Conservation (phyloP, 2,113 vertebrate genomes). For the Copsychus sechellarum region DNA sequence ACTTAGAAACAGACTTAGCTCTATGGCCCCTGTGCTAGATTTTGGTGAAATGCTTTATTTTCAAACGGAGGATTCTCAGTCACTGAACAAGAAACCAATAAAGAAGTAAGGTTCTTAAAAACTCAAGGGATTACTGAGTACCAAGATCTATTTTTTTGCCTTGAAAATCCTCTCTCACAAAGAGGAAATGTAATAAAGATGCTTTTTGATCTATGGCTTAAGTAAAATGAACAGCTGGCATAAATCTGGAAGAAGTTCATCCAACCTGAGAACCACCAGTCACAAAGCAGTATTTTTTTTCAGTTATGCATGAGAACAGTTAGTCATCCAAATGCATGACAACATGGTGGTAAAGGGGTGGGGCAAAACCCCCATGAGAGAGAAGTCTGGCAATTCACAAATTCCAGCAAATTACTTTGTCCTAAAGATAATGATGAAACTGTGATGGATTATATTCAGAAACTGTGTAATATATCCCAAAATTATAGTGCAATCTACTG, state of each 20-base stretch:
- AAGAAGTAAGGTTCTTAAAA: not conserved
- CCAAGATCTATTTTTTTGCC: not conserved
- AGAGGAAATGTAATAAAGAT: not conserved
- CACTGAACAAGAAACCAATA: not conserved
- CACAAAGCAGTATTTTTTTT: not conserved
- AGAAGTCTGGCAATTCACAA: not conserved
- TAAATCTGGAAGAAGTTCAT: not conserved
- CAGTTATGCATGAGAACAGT: not conserved
- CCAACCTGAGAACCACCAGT: not conserved
- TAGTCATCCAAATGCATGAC: not conserved
- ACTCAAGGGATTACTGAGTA: not conserved
- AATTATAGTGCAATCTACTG: slow-evolving; percentile 12
- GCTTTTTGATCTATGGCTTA: not conserved
- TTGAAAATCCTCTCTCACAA: not conserved
- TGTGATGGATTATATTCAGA: not conserved
- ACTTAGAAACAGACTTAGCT: not conserved
- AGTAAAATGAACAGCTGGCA: not conserved
- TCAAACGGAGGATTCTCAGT: not conserved
- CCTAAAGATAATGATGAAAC: not conserved
- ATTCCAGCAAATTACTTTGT: not conserved
- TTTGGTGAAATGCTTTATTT: not conserved
- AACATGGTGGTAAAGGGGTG: not conserved
- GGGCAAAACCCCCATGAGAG: not conserved
- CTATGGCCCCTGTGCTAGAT: not conserved
- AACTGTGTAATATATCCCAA: not conserved